A percentile compares a stretch with the other conserved stretches of the same genome.
Evolutionary conservation across 2,797 vertebrate genomes (phyloP).

Genomic region (Podargus strigoides): DNA sequence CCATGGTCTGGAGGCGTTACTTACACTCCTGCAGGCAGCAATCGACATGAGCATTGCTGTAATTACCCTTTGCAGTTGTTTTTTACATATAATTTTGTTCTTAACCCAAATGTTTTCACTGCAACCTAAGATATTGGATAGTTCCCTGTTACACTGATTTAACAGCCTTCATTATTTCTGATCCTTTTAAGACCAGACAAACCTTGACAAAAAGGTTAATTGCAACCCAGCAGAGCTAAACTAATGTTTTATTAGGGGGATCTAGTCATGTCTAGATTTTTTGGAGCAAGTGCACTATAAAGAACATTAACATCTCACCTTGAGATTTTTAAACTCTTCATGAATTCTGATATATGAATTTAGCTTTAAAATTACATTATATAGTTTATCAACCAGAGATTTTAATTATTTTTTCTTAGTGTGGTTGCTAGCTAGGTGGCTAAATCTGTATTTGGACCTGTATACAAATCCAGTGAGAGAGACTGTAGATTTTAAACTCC

Average conservation of each 20-base stretch:
- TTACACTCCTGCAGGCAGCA: not conserved
- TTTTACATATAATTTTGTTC: conserved; percentile 13
- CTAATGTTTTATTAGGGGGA: conserved; percentile 70
- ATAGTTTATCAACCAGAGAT: not conserved
- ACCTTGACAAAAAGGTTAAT: conserved; percentile 72
- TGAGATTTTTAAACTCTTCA: conserved; percentile 47
- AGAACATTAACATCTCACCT: conserved; percentile 35
- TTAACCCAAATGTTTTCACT: conserved; percentile 56
- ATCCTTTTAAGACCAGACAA: conserved; percentile 65
- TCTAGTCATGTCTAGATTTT: conserved; percentile 39
- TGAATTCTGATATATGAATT: not conserved
- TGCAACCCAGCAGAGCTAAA: conserved; percentile 60
- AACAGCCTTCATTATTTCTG: conserved; percentile 64
- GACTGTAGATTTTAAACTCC: not conserved
- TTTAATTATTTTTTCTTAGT: not conserved
- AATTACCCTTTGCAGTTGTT: conserved; percentile 29
- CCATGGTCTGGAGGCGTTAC: not conserved
- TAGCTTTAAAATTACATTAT: not conserved
- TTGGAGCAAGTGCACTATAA: conserved; percentile 52
- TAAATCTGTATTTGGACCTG: not conserved
- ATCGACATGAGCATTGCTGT: conserved; percentile 5
- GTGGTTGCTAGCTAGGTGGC: not conserved
- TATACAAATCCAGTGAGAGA: not conserved
- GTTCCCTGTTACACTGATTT: conserved; percentile 57
- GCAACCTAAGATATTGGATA: conserved; percentile 38